Evolutionary conservation across 2,888 invertebrate species (phyloP).

Genomic region (Torymus auratus): DNA sequence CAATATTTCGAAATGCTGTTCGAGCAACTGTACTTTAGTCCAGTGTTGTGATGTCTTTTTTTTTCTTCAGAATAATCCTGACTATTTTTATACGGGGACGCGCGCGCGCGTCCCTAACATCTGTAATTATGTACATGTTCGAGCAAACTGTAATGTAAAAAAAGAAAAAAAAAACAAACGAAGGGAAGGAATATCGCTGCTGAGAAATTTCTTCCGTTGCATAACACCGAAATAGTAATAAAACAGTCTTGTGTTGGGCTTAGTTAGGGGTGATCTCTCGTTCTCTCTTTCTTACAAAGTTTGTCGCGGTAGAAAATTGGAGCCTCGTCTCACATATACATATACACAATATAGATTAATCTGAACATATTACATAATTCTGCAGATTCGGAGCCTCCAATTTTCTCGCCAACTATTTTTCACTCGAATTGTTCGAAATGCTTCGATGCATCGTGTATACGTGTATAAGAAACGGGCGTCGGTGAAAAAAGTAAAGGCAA

Average conservation of each 20-base stretch:
- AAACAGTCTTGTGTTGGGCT: conserved; percentile 73
- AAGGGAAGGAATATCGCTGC: conserved; percentile 33
- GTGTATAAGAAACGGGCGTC: not conserved
- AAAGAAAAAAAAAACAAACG: conserved; percentile 59
- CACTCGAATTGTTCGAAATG: conserved; percentile 36
- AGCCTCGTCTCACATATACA: conserved; percentile 18
- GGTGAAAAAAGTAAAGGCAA: conserved; percentile 8
- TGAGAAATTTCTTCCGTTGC: conserved; percentile 51
- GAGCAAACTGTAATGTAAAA: conserved; percentile 57
- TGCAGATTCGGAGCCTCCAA: conserved; percentile 20
- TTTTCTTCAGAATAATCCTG: conserved; percentile 45
- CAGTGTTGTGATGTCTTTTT: conserved; percentile 7
- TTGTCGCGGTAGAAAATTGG: conserved; percentile 45
- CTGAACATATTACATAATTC: conserved; percentile 21
- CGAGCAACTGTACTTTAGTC: conserved; percentile 43
- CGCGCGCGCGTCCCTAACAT: conserved; percentile 39
- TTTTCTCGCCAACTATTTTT: conserved; percentile 37
- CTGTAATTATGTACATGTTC: conserved; percentile 58
- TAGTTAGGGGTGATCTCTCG: conserved; percentile 60
- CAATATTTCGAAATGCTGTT: conserved; percentile 29
- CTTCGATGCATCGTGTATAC: conserved; percentile 8
- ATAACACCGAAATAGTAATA: conserved; percentile 69
- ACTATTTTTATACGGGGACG: conserved; percentile 53
- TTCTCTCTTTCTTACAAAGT: conserved; percentile 13
- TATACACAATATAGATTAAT: conserved; percentile 21